A percentile compares a stretch with the other conserved stretches of the same genome.
These are phyloP conservation scores for Campoplex capitator DNA, from an alignment of 2,888 invertebrate genomes.

Conservation along the genomic window DNA sequence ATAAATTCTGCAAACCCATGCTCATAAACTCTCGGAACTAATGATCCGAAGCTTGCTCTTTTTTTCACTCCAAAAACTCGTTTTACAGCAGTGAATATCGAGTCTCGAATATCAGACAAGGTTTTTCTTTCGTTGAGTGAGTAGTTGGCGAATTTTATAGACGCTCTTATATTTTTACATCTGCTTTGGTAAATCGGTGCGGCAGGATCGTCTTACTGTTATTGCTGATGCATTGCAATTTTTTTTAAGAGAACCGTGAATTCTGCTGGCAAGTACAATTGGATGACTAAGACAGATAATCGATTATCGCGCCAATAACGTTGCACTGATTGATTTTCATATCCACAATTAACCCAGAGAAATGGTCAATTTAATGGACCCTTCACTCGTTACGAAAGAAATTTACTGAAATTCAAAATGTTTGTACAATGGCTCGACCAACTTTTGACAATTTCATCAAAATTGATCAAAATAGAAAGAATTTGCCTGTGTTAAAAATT, in stretches of 20 bases:
- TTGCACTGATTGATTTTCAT: not conserved
- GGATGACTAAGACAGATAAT: slow-evolving; percentile 77
- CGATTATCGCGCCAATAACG: slow-evolving; percentile 47
- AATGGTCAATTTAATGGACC: no score
- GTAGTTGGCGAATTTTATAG: slow-evolving; percentile 45
- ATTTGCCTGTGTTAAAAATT: not conserved
- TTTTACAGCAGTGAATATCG: slow-evolving; percentile 31
- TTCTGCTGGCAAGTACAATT: slow-evolving; percentile 26
- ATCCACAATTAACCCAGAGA: not conserved
- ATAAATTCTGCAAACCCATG: slow-evolving; percentile 53
- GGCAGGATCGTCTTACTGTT: slow-evolving; percentile 19
- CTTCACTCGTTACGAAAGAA: not conserved
- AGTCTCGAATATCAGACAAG: slow-evolving; percentile 23
- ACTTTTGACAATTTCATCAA: not conserved
- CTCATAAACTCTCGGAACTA: slow-evolving; percentile 55
- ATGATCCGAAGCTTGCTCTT: slow-evolving; percentile 34
- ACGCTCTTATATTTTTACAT: slow-evolving; percentile 28
- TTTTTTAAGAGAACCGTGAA: slow-evolving; percentile 9
- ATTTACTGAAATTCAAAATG: not conserved
- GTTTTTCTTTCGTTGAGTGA: slow-evolving; percentile 50
- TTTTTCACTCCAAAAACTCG: slow-evolving; percentile 1
- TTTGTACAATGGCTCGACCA: not conserved
- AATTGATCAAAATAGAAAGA: not conserved
- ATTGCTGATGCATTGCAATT: slow-evolving; percentile 16
- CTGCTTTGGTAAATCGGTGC: slow-evolving; percentile 7